A percentile compares a stretch with the other conserved stretches of the same genome.
These are phyloP conservation scores for Hesperophylax magnus DNA, from an alignment of 1,140 invertebrate species.

Conservation along the genomic window DNA sequence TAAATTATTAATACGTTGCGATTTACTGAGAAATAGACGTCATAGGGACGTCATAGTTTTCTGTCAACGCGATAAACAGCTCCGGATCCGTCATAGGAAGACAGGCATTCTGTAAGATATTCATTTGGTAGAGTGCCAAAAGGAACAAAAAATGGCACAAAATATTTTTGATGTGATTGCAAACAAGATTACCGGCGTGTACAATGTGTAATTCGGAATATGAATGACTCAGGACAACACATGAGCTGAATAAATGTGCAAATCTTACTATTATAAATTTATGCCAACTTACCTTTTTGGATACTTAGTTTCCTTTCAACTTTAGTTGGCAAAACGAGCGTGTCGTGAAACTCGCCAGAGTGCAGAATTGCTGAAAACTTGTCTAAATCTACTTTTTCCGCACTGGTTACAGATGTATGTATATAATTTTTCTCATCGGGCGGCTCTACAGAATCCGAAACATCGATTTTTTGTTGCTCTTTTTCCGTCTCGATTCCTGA, in stretches of 20 bases:
- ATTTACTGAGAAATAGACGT: conserved; percentile 25
- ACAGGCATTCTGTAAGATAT: conserved; percentile 20
- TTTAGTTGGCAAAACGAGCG: conserved; percentile 51
- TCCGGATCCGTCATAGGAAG: conserved; percentile 30
- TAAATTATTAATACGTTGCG: not conserved
- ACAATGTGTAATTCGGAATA: not conserved
- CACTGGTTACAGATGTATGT: not conserved
- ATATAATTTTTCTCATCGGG: not conserved
- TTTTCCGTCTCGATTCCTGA: conserved; percentile 17
- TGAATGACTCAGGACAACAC: conserved; percentile 15
- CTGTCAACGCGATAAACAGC: conserved; percentile 14
- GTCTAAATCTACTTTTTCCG: not conserved
- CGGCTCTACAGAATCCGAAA: not conserved
- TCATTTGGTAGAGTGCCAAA: conserved; percentile 18
- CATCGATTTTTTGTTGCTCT: not conserved
- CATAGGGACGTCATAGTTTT: not conserved
- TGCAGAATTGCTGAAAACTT: conserved; percentile 37
- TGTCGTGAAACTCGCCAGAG: conserved; percentile 54
- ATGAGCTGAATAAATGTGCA: not conserved
- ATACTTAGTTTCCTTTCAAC: conserved; percentile 37
- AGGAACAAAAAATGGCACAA: conserved; percentile 14
- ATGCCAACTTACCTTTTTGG: conserved; percentile 48
- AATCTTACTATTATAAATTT: not conserved
- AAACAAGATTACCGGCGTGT: conserved; percentile 31
- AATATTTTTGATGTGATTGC: conserved; percentile 36